Percentiles rank a stretch among this genome's conserved stretches.
Conservation (phyloP, 2,888 invertebrate species). For the Eupithecia inturbata region DNA sequence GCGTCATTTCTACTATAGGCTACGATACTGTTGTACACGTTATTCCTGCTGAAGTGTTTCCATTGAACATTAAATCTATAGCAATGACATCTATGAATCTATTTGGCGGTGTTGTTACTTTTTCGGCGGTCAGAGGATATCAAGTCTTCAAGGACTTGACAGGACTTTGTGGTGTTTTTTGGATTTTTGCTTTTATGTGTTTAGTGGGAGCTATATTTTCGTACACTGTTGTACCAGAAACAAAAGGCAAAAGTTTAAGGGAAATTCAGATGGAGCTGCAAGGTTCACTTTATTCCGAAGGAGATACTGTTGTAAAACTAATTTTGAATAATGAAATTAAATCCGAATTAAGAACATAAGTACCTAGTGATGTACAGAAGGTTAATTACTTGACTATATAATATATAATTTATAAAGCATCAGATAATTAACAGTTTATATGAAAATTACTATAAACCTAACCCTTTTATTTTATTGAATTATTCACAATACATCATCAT, state of each 20-base stretch:
- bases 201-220: slow-evolving; percentile 76
- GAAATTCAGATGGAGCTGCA: slow-evolving; percentile 82
- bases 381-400: no score
- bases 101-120: slow-evolving; percentile 69
- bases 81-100: slow-evolving; percentile 79
- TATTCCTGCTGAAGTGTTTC: slow-evolving; percentile 83
- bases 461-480: neutral
- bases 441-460: neutral
- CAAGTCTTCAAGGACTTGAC: slow-evolving; percentile 71
- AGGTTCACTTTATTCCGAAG: slow-evolving; percentile 48
- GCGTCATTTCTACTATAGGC: slow-evolving; percentile 67
- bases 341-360: slow-evolving; percentile 2
- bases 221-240: slow-evolving; percentile 78
- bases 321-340: neutral
- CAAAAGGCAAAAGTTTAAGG: slow-evolving; percentile 82
- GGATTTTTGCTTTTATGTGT: slow-evolving; percentile 71
- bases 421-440: neutral
- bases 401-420: neutral
- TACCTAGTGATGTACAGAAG: no score
- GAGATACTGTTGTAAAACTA: slow-evolving; percentile 15
- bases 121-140: slow-evolving; percentile 76
- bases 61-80: slow-evolving; percentile 81
- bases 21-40: slow-evolving; percentile 76
- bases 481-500: neutral
- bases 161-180: slow-evolving; percentile 79